Evolutionary conservation across 2,113 vertebrate species (phyloP), one percentile per base, ranked within the genome.

Genomic region (Platycercus adscitus): DNA sequence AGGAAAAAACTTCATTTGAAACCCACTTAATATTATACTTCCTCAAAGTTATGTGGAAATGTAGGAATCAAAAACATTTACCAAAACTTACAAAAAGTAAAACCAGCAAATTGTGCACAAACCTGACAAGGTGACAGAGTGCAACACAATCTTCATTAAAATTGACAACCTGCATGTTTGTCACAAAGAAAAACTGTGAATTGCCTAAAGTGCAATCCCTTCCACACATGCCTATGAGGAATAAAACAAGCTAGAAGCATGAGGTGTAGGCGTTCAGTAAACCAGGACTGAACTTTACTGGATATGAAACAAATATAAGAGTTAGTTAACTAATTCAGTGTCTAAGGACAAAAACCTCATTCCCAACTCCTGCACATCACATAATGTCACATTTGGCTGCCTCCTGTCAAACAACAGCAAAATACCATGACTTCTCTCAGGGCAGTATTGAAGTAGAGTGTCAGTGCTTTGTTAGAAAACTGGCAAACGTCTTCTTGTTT

Each of bases 401-500:
- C 73, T 93, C 52, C 84, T 86, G 63, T 84, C 81, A 91, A 84
- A 44, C 43, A 44, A 33, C 84, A 81, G 64, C 55, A 84, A 95
- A 96, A 93, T 91, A 86, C 56, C 91, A 81, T 69, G 39, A 89
- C 77, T 95, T 95, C 84, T 95, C 93, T 89, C 81, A 93, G 91
- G 88, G 88, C 50, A 91, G 46, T 60, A 96, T 89, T 93, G 91
- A 88, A 95, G 77, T 44, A 84, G 52, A 81, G n/a, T 41, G 33
- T 71, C 69, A 85, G 44, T 19, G 37, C 35, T 95, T 85, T 0
- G 0, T 61, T 66, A 69, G 28, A 94, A 93, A 88, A 71, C 58
- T 55, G 46, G 71, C 28, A 88, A 81, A 86, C 19, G 25, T 70
- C 76, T 56, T 50, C 77, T 61, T 63, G 49, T 80, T 90, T 86